Base-by-base conservation (phyloP, 2,113 vertebrate species). In the Muscicapa adusta region DNA sequence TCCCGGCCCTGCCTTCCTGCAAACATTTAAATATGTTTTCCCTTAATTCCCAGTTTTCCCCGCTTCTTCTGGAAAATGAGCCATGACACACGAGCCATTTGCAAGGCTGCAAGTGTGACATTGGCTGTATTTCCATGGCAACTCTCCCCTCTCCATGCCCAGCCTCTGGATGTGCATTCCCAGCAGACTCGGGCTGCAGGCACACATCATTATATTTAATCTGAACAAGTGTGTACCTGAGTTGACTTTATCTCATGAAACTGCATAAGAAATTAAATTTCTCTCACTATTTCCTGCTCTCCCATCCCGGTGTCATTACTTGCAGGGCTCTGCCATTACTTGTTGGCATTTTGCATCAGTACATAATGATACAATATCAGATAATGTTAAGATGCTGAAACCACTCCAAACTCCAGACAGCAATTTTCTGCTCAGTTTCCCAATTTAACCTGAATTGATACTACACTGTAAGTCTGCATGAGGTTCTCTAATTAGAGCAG, bases 351-450 rank as follows among this genome's bases (percentile, higher is more conserved):
- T 95, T 88, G 90, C 93, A 96, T 75, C 94, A 72, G 65, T 72
- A 88, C 60, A 31, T 97, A 96, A 97, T 74, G 94, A 97, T 85
- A 89, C 63, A 40, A 56, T 88, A 96, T 94, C 88, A 82, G 95
- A 91, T 96, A 96, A 94, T 76, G 95, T 90, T 81, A 85, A 95
- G 91, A 96, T 88, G 93, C 93, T 94, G 84, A 94, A 96, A 68
- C 18, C 85, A 91, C 89, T 94, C 96, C 91, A 96, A 96, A 97
- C 90, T 94, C 78, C 93, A 96, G 95, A 91, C 94, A 95, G 96
- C 96, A 97, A 97, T 97, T 97, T 96, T 96, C 96, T 96, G 96
- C 96, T 96, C 91, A 96, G 91, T 96, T 96, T 96, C 96, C 93
- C 94, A 96, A 81, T 95, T 95, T 81, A 96, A 96, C 92, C 95